Evolutionary conservation across 1,140 invertebrate species (phyloP), one percentile per base, ranked within the genome.

Genomic region (Eriosoma lanigerum): DNA sequence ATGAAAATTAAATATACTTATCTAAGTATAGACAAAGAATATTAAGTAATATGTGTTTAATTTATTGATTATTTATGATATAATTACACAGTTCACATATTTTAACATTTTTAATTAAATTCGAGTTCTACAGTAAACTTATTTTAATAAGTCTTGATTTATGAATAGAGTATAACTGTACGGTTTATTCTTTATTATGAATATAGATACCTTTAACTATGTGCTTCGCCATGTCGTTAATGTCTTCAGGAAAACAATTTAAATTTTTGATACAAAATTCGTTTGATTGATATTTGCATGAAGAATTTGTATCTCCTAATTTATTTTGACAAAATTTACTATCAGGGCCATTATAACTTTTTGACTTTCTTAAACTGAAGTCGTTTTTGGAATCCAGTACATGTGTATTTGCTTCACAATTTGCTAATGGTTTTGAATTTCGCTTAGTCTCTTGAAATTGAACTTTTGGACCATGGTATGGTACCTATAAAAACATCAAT

Each of bases 271-370:
- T 4, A 48, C 21, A 24, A 46, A 62, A 78, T n/a, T 60, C 54
- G 8, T 46, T 62, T 5, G 50, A 1, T 44, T 8, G 56, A 78
- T 38, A 12, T 78, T 78, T 78, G 9, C n/a, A 32, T 70, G 29
- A 56, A 1, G 46, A 5, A 19, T 84, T 82, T 87, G 87, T 10
- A 84, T 52, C 48, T 29, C 52, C 48, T 1, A 21, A 70, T 17
- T 24, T 52, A 52, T n/a, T 72, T n/a, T 70, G 66, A 81, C 6
- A 84, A 84, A 62, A 52, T 88, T 85, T 81, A 84, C 81, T 78
- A 83, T 93, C 92, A 0, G 91, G 89, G 1, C 92, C 90, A 2
- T 91, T 93, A 64, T 94, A 85, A 68, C 92, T 94, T 85, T 94
- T 95, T 12, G 93, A 94, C 29, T 93, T 88, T 86, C 94, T 93